Base-by-base conservation (phyloP, 2,888 invertebrate species). In the Caenorhabditis sulstoni region DNA sequence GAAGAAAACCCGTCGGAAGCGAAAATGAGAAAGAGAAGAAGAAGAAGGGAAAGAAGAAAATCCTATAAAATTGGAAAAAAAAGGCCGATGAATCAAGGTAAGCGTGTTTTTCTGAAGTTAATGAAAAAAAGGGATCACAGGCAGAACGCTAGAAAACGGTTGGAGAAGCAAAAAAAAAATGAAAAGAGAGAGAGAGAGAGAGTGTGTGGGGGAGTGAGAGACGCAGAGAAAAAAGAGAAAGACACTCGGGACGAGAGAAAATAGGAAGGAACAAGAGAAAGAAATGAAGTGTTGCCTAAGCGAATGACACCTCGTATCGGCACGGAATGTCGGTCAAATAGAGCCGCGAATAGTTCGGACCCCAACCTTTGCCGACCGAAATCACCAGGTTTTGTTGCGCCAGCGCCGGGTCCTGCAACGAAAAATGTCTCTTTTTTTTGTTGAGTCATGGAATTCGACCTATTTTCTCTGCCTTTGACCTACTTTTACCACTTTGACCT, bases 321-420 rank as follows among this genome's bases (percentile, higher is more conserved):
- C 87, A 87, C 47, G 88, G 88, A 52, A 86, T 84, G 67, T 89
- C 88, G 55, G 87, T 82, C 52, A 87, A 83, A 65, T 85, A 86
- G 14, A 86, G 64, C 9, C 87, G 82, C 35, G 87, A 85, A 79
- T 89, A 89, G 79, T 88, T 87, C 20, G 86, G 82, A 59, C 89
- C 89, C 89, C 89, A 89, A 35, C 89, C 89, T 53, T 81, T 81
- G 52, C 88, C 88, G 11, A 87, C 84, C 39, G 85, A 85, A 62
- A 89, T 87, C 41, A 81, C 74, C 50, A 84, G 78, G 23, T 65
- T 76, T 29, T 77, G 76, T 57, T 79, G 80, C 20, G 66, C 65
- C 35, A 82, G 78, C 41, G 84, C 81, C 4, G 81, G 81, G 64
- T 81, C 82, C 74, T 79, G 79, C 53, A 75, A 74, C 11, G 12